Percentiles rank a stretch among this genome's conserved stretches.
Conservation (phyloP, 2,113 vertebrate genomes). For the Taxidea taxus region DNA sequence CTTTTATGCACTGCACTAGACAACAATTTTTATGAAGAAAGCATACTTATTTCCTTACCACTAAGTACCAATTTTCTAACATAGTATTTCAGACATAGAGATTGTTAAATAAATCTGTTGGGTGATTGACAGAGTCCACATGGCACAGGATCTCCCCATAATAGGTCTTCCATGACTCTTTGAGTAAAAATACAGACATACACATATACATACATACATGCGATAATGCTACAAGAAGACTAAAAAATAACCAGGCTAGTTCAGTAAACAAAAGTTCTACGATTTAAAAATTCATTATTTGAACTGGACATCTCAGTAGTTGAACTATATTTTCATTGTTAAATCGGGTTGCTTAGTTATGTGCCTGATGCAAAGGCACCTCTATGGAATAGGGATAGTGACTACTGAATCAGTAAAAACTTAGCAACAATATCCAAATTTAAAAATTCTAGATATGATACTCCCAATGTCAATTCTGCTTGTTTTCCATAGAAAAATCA, state of each 20-base stretch:
- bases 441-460: neutral
- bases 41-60: neutral
- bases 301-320: neutral
- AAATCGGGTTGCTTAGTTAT: neutral
- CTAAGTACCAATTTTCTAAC: neutral
- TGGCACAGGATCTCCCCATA: neutral
- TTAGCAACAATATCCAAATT: neutral
- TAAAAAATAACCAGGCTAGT: neutral
- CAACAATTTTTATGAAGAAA: neutral
- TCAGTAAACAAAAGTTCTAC: neutral
- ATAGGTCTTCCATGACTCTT: neutral
- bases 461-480: neutral
- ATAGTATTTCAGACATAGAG: neutral
- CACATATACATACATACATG: neutral
- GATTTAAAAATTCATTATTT: constrained; percentile 19
- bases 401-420: neutral
- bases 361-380: neutral
- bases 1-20: neutral
- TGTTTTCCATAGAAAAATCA: constrained; percentile 11
- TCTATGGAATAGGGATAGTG: neutral
- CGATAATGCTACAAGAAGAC: neutral
- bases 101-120: neutral
- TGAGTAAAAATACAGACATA: neutral
- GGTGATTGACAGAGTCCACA: neutral
- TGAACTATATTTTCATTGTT: neutral